Base-by-base conservation (phyloP, 2,888 invertebrate genomes). In the Euplexia lucipara region DNA sequence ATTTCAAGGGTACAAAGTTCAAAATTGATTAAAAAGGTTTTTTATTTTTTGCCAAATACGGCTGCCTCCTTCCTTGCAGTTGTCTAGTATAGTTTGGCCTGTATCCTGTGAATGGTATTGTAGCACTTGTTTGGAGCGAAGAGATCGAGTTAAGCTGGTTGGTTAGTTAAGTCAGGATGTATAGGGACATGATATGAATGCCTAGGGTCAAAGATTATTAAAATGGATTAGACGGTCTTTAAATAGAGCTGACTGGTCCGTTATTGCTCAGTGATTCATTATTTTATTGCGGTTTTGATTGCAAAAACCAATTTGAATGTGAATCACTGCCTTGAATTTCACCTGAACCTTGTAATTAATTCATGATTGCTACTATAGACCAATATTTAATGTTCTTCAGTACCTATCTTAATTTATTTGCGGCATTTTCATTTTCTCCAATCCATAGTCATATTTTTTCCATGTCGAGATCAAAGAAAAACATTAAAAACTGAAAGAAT, bases 161-260 rank as follows among this genome's bases (percentile, higher is more conserved):
- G 44, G 22, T 62, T 63, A 16, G 39, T 41, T 18, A 7, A 57
- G 35, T 66, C 81, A 87, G 87, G 87, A 87, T 86, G 85, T 79
- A 66, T 71, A 57, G 64, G 75, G 79, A 87, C 86, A 82, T 64
- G 79, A 9, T 52, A 22, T 68, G 87, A 85, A 86, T 86, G 75
- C 58, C 74, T 68, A 81, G 65, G 65, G 68, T 62, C 82, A 84
- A 58, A 83, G 85, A 86, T 83, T 81, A 83, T 70, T 62, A 56
- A 71, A 63, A 72, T 62, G 58, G 82, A 76, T 80, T 78, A 75
- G 44, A 67, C 34, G 18, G 35, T 54, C 26, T 71, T 67, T 70
- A 67, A 67, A 70, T 68, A 67, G 54, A 51, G 54, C 3, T 70
- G 51, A 44, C 44, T 35, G 37, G 18, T 10, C 52, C 72, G 72